These are phyloP conservation scores for Lepeophtheirus nordmannii DNA, from an alignment of 2,888 invertebrate species.

Conservation along the genomic window DNA sequence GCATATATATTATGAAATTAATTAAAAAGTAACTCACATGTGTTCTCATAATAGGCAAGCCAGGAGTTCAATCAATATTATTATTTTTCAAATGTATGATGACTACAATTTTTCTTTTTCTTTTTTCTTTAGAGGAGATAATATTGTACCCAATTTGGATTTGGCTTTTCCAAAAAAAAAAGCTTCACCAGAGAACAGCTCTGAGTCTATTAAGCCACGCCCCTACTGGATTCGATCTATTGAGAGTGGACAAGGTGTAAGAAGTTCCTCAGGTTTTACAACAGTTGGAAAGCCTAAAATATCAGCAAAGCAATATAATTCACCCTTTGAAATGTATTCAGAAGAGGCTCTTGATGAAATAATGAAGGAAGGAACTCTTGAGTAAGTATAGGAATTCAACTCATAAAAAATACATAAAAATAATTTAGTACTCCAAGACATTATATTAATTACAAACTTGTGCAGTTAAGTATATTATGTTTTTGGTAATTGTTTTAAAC, in stretches of 20 bases:
- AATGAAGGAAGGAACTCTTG: conserved; percentile 15
- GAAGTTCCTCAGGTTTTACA: conserved; percentile 17
- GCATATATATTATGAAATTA: too few species aligned
- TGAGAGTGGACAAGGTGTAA: conserved; percentile 7
- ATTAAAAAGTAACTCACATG: too few species aligned
- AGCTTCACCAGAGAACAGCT: neutral
- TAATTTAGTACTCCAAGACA: too few species aligned
- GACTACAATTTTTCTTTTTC: too few species aligned
- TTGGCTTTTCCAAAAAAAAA: conserved; percentile 20
- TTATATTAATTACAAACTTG: neutral
- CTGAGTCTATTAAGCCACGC: neutral
- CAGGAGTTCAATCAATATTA: too few species aligned
- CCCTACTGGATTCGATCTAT: conserved; percentile 17
- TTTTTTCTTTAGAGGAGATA: conserved; percentile 14
- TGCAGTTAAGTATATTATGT: neutral
- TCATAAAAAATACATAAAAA: too few species aligned
- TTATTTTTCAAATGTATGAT: too few species aligned
- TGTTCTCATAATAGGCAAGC: too few species aligned
- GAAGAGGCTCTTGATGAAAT: conserved; percentile 23
- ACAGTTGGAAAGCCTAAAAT: conserved; percentile 24
- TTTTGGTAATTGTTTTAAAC: too few species aligned
- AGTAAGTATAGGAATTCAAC: conserved; percentile 1
- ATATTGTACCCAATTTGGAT: conserved; percentile 14
- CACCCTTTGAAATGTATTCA: conserved; percentile 20
- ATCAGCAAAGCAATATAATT: conserved; percentile 19